Conservation (phyloP, 2,113 vertebrate genomes). For the Alexandromys fortis region DNA sequence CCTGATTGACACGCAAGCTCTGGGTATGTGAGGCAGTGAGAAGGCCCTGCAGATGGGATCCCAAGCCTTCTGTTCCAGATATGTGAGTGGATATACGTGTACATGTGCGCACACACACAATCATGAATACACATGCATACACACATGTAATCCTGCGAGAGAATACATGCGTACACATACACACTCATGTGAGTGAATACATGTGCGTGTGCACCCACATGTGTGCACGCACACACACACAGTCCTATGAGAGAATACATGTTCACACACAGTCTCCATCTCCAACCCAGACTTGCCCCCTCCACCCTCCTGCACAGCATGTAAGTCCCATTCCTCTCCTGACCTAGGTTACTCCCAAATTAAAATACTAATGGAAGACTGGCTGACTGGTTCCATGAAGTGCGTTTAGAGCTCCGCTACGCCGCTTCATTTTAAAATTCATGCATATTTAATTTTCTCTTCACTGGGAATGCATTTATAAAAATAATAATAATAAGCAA, state of each 20-base stretch:
- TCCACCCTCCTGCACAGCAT: neutral
- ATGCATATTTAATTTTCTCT: conserved; percentile 63
- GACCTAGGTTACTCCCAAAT: neutral
- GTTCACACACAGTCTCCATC: neutral
- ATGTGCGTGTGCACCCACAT: no score
- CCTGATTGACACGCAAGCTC: neutral
- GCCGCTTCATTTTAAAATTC: conserved; percentile 59
- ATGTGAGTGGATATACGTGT: neutral
- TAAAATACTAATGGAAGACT: conserved; percentile 20
- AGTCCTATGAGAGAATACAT: neutral
- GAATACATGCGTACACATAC: neutral
- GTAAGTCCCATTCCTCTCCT: neutral
- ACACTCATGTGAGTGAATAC: neutral
- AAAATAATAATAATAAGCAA: conserved; percentile 50
- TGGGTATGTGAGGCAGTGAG: neutral
- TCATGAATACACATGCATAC: no score
- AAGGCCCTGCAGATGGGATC: rapidly evolving
- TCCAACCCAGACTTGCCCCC: neutral
- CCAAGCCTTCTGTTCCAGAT: no score
- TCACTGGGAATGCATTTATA: conserved; percentile 8
- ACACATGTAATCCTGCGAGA: no score
- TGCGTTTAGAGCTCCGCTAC: conserved; percentile 14
- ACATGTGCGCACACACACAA: neutral
- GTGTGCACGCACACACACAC: no score
- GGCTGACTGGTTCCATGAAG: neutral